Percentiles rank a stretch among this genome's conserved stretches.
Conservation (phyloP, 1,140 invertebrate genomes). For the Drosophila yakuba region DNA sequence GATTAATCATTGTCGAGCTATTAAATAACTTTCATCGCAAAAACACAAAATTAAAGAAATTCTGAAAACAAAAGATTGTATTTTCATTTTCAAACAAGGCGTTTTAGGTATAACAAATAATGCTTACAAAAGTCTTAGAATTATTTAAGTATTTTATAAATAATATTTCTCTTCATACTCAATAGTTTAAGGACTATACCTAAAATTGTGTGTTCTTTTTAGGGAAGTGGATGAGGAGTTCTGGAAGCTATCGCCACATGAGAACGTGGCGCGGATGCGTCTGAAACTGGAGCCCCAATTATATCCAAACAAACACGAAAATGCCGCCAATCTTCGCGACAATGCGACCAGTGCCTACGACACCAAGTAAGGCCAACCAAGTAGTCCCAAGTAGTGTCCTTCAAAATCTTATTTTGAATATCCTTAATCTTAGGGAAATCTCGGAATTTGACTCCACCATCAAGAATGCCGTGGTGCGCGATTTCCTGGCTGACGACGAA, state of each 20-base stretch:
- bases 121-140: no score
- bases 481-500: slow-evolving; percentile 81
- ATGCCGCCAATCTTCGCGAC: slow-evolving; percentile 88
- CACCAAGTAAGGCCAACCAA: slow-evolving; percentile 63
- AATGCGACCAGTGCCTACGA: slow-evolving; percentile 85
- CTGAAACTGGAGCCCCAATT: slow-evolving; percentile 87
- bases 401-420: neutral
- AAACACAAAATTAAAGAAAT: slow-evolving; percentile 61
- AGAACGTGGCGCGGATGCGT: slow-evolving; percentile 88
- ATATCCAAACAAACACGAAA: slow-evolving; percentile 86
- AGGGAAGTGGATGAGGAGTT: slow-evolving; percentile 79
- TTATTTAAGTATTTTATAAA: no score
- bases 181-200: neutral
- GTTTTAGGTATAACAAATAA: no score
- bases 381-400: no score
- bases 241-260: slow-evolving; percentile 88
- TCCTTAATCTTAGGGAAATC: slow-evolving; percentile 56
- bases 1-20: slow-evolving; percentile 82
- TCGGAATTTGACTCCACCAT: slow-evolving; percentile 82
- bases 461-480: slow-evolving; percentile 78
- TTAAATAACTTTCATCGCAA: slow-evolving; percentile 76
- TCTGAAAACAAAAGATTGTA: slow-evolving; percentile 13
- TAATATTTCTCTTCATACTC: no score
- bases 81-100: slow-evolving; percentile 4
- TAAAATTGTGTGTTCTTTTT: slow-evolving; percentile 22